Percentiles rank a stretch among this genome's conserved stretches.
Conservation (phyloP, 2,113 vertebrate species). For the Columbina picui region DNA sequence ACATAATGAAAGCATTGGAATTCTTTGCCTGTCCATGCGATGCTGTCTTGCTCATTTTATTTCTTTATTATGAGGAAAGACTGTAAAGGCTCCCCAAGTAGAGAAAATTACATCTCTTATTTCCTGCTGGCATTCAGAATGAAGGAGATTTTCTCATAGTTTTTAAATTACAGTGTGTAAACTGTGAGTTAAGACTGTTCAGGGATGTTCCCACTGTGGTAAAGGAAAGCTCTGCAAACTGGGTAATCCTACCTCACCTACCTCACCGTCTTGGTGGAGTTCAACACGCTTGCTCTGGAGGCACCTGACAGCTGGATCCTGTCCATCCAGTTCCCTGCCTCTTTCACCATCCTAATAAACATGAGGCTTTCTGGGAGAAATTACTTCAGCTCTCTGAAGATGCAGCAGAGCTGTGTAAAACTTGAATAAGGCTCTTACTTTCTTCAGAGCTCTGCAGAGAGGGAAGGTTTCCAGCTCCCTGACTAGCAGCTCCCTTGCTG, state of each 20-base stretch:
- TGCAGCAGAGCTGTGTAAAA: neutral
- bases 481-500: constrained; percentile 31
- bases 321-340: neutral
- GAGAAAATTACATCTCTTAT: neutral
- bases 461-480: constrained; percentile 31
- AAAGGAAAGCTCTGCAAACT: neutral
- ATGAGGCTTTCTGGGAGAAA: neutral
- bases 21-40: neutral
- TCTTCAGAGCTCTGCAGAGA: constrained; percentile 1
- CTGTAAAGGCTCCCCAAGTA: neutral
- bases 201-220: neutral
- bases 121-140: neutral
- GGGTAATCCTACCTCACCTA: neutral
- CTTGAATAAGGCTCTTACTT: neutral
- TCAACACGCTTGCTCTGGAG: neutral
- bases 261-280: neutral
- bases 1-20: neutral
- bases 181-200: neutral
- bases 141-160: neutral
- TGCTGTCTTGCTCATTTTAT: neutral
- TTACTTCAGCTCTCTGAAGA: constrained; percentile 15
- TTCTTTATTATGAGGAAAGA: neutral
- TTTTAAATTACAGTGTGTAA: constrained; percentile 2
- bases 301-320: neutral
- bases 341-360: neutral